phyloP scores from a whole-genome alignment of 2,888 invertebrate genomes.

The Ctena decussata region DNA sequence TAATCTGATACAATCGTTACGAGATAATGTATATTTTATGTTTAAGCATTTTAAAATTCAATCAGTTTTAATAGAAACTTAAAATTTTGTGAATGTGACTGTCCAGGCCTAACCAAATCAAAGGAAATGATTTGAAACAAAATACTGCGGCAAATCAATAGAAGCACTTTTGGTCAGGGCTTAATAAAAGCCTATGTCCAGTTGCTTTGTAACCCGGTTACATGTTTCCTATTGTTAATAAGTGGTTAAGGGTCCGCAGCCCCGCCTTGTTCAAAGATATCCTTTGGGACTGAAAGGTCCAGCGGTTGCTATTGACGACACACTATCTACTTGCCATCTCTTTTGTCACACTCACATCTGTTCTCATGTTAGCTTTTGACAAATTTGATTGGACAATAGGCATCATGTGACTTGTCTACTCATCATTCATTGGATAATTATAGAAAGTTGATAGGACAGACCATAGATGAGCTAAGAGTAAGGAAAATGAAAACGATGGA shows the following conservation, averaged over 20 bases:
- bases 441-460: constrained; percentile 2
- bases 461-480: not conserved
- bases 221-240: constrained; percentile 65
- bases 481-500: not conserved
- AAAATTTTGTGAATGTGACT: not conserved
- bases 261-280: constrained; percentile 38
- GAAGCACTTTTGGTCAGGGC: constrained; percentile 16
- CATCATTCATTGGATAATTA: constrained; percentile 2
- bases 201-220: constrained; percentile 51
- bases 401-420: constrained; percentile 3
- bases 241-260: constrained; percentile 42
- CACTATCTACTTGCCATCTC: constrained; percentile 7
- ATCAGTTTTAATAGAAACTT: constrained; percentile 36
- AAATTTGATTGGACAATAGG: constrained; percentile 16
- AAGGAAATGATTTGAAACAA: constrained; percentile 16
- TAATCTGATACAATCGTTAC: constrained; percentile 57
- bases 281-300: constrained; percentile 3
- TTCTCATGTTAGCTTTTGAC: constrained; percentile 2
- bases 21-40: constrained; percentile 67
- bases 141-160: not conserved
- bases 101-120: constrained; percentile 12
- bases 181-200: constrained; percentile 60
- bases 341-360: constrained; percentile 11
- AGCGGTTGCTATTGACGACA: constrained; percentile 3
- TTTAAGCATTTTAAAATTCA: constrained; percentile 57